Base-by-base conservation (phyloP, 2,113 vertebrate species). In the Oxyruncus cristatus region DNA sequence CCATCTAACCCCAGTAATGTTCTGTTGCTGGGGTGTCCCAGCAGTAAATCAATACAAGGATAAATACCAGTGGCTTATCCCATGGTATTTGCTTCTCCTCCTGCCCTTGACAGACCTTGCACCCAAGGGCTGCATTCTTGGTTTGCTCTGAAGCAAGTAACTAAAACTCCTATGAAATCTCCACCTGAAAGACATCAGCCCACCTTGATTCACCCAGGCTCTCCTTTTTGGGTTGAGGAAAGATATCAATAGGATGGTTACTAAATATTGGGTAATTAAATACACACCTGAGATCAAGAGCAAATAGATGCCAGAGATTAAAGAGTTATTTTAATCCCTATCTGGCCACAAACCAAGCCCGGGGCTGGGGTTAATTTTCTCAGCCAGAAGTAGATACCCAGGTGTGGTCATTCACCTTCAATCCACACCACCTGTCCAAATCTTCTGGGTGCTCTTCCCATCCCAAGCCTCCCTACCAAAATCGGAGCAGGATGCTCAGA, bases 1-100 rank as follows among this genome's bases (percentile, higher is more conserved):
- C 21, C 12, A 20, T n/a, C 37, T 56, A 70, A 33, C 3, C 18
- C 23, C 6, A 3, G 4, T 52, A 14, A 63, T 0, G 0, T 30
- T 44, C 72, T 44, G 32, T 22, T 46, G 62, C 11, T 24, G 12
- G 15, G 16, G 8, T 1, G 6, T 46, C 15, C 4, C 62, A 76
- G 30, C 1, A 8, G 44, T 35, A 80, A 76, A 79, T 4, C 11
- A 44, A 61, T 37, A 52, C 8, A 18, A 4, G 26, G 49, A 39
- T 24, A 84, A 58, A 58, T 14, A 62, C 2, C 9, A 4, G 11
- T 8, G 20, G 26, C 65, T 46, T 18, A 75, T 11, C 15, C 28
- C 11, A 37, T 0, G 12, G 20, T 5, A 12, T 41, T 79, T 32
- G 22, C 12, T 46, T 59, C 67, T 66, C 37, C 67, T 17, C 44